Evolutionary conservation across 2,113 vertebrate genomes (phyloP).

Genomic region (Otocyon megalotis): DNA sequence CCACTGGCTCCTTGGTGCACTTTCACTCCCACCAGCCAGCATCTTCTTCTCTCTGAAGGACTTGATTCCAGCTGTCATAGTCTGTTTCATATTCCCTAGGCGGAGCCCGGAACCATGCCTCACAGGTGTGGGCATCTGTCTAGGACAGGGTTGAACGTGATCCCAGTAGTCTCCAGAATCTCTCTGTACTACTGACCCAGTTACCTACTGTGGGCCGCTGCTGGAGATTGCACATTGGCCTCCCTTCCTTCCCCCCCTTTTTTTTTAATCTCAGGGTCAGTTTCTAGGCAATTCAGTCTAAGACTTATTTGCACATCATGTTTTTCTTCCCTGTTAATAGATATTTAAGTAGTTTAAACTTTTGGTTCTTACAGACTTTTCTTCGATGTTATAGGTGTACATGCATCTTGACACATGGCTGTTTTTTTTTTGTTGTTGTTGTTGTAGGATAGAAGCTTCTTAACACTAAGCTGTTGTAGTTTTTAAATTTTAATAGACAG

Average conservation of each 20-base stretch:
- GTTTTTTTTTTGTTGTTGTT: neutral
- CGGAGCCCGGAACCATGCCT: neutral
- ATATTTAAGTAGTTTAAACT: neutral
- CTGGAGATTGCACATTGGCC: neutral
- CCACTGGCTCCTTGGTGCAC: neutral
- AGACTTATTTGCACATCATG: neutral
- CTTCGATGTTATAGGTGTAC: neutral
- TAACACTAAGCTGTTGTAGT: neutral
- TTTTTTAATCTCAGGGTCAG: neutral
- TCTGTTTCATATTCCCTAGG: neutral
- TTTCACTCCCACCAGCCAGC: neutral
- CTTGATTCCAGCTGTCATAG: neutral
- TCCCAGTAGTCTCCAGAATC: neutral
- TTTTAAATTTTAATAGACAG: conserved; percentile 37
- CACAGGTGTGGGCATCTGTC: neutral
- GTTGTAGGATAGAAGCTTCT: neutral
- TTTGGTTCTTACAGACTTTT: neutral
- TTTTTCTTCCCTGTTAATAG: neutral
- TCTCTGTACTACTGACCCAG: neutral
- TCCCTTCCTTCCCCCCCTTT: neutral
- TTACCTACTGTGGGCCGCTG: accelerated
- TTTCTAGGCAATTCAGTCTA: neutral
- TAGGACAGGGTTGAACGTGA: neutral
- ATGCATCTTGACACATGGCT: neutral
- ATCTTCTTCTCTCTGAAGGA: neutral